phyloP scores from a whole-genome alignment of 2,113 vertebrate genomes.

The Nothocercus julius region DNA sequence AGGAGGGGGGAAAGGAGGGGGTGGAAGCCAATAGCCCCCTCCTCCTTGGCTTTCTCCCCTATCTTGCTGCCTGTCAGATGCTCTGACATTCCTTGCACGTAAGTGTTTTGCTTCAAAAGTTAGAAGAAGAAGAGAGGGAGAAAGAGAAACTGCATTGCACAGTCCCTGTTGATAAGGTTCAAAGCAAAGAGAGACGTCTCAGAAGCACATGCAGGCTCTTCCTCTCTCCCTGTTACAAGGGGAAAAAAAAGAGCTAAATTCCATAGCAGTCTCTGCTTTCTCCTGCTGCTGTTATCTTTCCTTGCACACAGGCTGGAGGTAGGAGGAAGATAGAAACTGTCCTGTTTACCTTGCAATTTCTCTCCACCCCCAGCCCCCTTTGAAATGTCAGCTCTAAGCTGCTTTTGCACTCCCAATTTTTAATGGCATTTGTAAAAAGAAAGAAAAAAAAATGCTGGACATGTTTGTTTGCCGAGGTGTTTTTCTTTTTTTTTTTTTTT shows the following conservation, averaged over 20 bases:
- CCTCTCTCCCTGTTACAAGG: conserved; percentile 11
- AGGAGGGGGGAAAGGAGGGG: background rate
- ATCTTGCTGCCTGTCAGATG: conserved; percentile 40
- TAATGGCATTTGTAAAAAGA: conserved; percentile 40
- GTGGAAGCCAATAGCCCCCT: background rate
- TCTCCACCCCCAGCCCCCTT: conserved; percentile 12
- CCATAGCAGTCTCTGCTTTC: conserved; percentile 52
- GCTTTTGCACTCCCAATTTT: conserved; percentile 34
- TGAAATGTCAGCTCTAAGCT: conserved; percentile 59
- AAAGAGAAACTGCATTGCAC: conserved; percentile 60
- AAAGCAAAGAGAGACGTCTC: conserved; percentile 66
- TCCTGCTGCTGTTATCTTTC: conserved; percentile 68
- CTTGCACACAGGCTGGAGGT: conserved; percentile 55
- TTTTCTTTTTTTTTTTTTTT: background rate
- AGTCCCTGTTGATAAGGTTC: conserved; percentile 76
- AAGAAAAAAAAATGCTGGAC: background rate
- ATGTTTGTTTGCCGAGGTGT: background rate
- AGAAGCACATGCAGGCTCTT: conserved; percentile 61
- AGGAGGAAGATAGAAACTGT: conserved; percentile 47
- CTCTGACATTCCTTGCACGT: conserved; percentile 71
- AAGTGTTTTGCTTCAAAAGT: conserved; percentile 74
- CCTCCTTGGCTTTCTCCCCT: conserved; percentile 51
- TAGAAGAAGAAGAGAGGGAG: conserved; percentile 44
- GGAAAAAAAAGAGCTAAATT: conserved; percentile 55
- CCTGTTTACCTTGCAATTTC: conserved; percentile 62